Conservation (phyloP, 2,113 vertebrate species). For the Alectura lathami region DNA sequence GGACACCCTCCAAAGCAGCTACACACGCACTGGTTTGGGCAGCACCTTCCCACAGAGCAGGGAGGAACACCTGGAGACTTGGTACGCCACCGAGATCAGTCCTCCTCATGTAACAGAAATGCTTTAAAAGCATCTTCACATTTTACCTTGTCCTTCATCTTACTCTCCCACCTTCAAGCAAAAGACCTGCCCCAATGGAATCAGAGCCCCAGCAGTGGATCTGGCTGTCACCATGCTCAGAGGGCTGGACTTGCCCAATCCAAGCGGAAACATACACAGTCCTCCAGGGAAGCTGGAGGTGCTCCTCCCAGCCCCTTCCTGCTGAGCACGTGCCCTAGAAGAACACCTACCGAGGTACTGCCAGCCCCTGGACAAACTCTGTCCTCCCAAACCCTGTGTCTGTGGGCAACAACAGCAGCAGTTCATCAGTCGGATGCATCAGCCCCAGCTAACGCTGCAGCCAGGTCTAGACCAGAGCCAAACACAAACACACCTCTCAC, state of each 20-base stretch:
- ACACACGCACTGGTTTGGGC: background rate
- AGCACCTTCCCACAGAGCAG: background rate
- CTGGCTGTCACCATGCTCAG: background rate
- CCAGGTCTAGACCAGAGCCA: slow-evolving; percentile 9
- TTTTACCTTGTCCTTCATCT: background rate
- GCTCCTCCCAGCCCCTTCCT: background rate
- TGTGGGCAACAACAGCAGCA: background rate
- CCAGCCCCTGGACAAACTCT: background rate
- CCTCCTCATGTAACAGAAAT: background rate
- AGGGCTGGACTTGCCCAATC: background rate
- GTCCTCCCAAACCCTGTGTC: background rate
- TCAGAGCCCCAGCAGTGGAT: background rate
- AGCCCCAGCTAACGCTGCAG: background rate
- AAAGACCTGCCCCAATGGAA: background rate
- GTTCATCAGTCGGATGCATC: background rate
- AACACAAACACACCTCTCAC: slow-evolving; percentile 47
- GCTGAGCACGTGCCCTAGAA: background rate
- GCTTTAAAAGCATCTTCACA: background rate
- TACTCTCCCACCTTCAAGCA: background rate
- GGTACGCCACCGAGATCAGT: background rate
- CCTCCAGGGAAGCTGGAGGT: background rate
- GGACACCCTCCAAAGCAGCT: background rate
- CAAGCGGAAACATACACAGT: background rate
- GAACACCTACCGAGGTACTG: background rate
- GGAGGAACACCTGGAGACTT: background rate